A percentile compares a stretch with the other conserved stretches of the same genome.
phyloP scores from a whole-genome alignment of 2,888 invertebrate genomes.

The Tricholauxania praeusta region DNA sequence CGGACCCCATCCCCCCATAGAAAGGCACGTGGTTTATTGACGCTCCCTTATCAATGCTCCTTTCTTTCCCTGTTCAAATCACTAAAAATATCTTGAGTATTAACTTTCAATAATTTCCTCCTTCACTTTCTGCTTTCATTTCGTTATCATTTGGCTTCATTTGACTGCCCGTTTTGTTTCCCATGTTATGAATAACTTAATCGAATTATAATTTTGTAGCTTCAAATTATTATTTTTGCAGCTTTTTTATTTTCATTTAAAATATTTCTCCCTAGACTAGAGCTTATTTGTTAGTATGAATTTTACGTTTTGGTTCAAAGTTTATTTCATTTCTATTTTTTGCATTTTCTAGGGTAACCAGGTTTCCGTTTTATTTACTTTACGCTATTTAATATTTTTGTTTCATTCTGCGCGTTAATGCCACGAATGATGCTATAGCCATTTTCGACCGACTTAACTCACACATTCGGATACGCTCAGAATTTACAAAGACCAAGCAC shows the following conservation, averaged over 20 bases:
- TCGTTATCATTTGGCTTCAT: conserved; percentile 8
- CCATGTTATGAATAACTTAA: conserved; percentile 31
- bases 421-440: no score
- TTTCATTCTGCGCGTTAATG: no score
- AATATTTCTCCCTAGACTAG: conserved; percentile 18
- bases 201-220: conserved; percentile 1
- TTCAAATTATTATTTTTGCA: conserved; percentile 27
- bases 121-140: conserved; percentile 16
- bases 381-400: neutral
- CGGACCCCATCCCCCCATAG: no score
- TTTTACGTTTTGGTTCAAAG: neutral
- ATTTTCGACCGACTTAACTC: no score
- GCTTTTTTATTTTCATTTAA: conserved; percentile 10
- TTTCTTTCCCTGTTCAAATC: neutral
- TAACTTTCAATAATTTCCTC: conserved; percentile 18
- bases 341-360: neutral
- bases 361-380: neutral
- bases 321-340: neutral
- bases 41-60: no score
- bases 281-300: conserved; percentile 22
- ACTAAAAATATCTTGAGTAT: conserved; percentile 16
- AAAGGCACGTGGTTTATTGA: no score
- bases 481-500: no score
- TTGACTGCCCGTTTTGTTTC: conserved; percentile 38
- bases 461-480: no score